Evolutionary conservation across 2,113 vertebrate genomes (phyloP), one percentile per base, ranked within the genome.

Genomic region (Procavia capensis): DNA sequence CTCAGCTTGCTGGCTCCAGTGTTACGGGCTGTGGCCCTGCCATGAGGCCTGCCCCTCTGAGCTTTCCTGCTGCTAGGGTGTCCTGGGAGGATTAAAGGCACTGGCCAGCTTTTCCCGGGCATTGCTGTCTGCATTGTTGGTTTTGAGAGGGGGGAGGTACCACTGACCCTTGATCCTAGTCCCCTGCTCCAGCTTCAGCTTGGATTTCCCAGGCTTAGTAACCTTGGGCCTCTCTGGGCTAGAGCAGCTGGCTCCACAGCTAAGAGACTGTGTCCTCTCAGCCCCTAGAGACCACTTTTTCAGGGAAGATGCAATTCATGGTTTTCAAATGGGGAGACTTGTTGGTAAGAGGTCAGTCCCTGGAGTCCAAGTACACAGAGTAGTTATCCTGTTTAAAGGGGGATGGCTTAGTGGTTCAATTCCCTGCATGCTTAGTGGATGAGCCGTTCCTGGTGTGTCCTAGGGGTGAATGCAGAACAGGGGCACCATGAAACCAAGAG

Each of bases 1-100:
- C 96, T 96, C 47, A 2, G 92, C 92, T 90, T 96, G 95, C 96
- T 90, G 83, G 88, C 85, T 90, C 7, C 39, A 43, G 89, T n/a
- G 2, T 14, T 14, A 25, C 61, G 90, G 90, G 82, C 93, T 29
- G 2, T 17, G 47, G 94, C 96, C 90, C 76, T 85, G 87, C 82
- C 16, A 5, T 0, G 2, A 95, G 80, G 72, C 83, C 95, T 91
- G 93, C n/a, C 64, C 76, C 83, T 91, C 72, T 6, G 70, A 57
- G 96, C 72, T 88, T 57, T 24, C 78, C 47, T 75, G 90, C 70
- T 47, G 85, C 91, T 72, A 61, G 87, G 7, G 0, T 2, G 4
- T 64, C 88, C 70, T 27, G 74, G 85, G 80, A 95, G 95, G 85
- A 91, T 92, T 78, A 80, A 90, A 85, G 87, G 86, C 20, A 34